Conservation (phyloP, 2,888 invertebrate genomes). For the Apamea crenata region DNA sequence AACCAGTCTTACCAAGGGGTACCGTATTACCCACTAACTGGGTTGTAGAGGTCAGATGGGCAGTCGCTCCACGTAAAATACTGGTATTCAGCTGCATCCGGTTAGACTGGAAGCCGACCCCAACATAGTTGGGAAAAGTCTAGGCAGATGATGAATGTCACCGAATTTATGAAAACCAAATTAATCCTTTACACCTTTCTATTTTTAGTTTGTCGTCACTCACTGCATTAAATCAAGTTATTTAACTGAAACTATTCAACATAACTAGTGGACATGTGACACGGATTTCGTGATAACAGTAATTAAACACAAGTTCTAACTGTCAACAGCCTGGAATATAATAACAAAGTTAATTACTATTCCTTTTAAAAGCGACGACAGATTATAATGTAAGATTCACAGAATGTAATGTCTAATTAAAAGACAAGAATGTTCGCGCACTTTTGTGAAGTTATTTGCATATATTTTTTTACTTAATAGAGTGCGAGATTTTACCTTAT, state of each 20-base stretch:
- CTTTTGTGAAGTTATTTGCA: conserved; percentile 12
- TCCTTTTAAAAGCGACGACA: conserved; percentile 26
- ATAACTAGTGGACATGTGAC: conserved; percentile 41
- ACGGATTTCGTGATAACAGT: conserved; percentile 49
- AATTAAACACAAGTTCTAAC: conserved; percentile 48
- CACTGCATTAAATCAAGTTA: conserved; percentile 3
- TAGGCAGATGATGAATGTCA: no score
- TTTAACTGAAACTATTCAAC: conserved; percentile 21
- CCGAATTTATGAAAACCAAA: neutral
- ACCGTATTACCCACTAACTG: no score
- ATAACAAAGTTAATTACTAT: conserved; percentile 29
- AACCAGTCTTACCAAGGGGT: no score
- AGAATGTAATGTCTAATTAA: conserved; percentile 19
- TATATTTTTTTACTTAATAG: conserved; percentile 14
- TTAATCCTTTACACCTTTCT: neutral
- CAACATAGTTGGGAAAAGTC: no score
- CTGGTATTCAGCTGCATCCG: no score
- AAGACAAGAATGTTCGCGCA: conserved; percentile 8
- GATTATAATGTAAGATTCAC: conserved; percentile 18
- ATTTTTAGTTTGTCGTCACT: conserved; percentile 16
- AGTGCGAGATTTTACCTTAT: conserved; percentile 16
- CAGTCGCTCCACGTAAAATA: no score
- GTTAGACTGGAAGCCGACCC: no score
- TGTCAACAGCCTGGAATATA: conserved; percentile 53
- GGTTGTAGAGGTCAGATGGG: no score